Conservation (phyloP, 2,888 invertebrate genomes). For the Agonopterix alstromeriana region DNA sequence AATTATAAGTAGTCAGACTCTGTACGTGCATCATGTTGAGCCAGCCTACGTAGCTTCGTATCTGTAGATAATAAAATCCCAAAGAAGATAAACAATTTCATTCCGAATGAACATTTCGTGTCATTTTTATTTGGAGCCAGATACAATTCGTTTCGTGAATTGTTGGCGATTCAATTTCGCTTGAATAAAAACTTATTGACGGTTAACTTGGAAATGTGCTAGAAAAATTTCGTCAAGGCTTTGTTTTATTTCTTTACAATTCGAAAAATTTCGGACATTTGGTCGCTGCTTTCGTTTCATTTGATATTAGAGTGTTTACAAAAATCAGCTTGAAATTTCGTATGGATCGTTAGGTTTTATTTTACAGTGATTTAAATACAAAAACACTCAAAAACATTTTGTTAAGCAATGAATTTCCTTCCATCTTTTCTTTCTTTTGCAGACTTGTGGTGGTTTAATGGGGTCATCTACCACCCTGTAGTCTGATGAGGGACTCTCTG, state of each 20-base stretch:
- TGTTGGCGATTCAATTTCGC: constrained; percentile 2
- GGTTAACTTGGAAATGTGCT: constrained; percentile 1
- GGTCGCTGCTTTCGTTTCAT: background rate
- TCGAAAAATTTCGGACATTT: background rate
- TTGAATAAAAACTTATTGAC: constrained; percentile 4
- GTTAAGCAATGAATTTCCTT: too few species aligned
- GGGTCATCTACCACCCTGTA: too few species aligned
- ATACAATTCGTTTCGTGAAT: background rate
- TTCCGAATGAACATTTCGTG: background rate
- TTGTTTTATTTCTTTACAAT: background rate
- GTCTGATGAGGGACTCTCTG: too few species aligned
- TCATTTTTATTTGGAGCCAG: background rate
- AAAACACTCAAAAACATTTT: too few species aligned
- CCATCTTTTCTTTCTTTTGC: too few species aligned
- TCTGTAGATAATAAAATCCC: constrained; percentile 1
- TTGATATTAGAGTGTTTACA: background rate
- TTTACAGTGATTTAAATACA: too few species aligned
- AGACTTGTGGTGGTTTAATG: too few species aligned
- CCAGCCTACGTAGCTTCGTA: background rate
- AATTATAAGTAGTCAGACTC: too few species aligned
- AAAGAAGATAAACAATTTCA: constrained; percentile 2
- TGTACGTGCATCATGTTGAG: background rate
- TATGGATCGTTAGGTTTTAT: too few species aligned
- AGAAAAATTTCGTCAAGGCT: background rate
- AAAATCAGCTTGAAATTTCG: background rate